Conservation (phyloP, 2,888 invertebrate species). For the Autographa pulchrina region DNA sequence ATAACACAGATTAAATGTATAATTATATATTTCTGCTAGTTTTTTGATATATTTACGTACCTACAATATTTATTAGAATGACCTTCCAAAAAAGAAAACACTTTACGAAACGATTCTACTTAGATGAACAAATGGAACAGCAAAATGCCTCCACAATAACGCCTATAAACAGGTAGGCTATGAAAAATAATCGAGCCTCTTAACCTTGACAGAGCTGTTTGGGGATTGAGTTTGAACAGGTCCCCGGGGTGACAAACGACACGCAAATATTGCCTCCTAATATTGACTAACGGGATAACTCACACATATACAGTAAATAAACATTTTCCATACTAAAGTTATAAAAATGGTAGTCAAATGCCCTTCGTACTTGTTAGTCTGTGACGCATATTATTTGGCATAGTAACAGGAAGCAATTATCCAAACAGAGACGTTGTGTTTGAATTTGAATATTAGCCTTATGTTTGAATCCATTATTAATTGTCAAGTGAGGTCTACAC, state of each 20-base stretch:
- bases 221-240: conserved; percentile 35
- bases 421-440: conserved; percentile 4
- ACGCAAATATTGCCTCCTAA: conserved; percentile 43
- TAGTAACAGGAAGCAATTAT: conserved; percentile 4
- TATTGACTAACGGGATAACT: conserved; percentile 19
- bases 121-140: neutral
- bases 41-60: too few species aligned
- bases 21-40: too few species aligned
- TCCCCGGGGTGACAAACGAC: conserved; percentile 40
- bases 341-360: neutral
- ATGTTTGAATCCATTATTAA: neutral
- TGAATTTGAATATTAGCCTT: neutral
- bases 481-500: neutral
- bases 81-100: neutral
- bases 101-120: neutral
- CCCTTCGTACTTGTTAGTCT: neutral
- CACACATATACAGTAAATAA: neutral
- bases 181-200: conserved; percentile 32
- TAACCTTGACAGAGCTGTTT: conserved; percentile 41
- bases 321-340: neutral
- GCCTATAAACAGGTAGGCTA: neutral
- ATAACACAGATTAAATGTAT: too few species aligned
- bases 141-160: conserved; percentile 1
- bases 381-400: neutral
- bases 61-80: neutral